These are phyloP conservation scores for Xenopus borealis DNA, from an alignment of 2,113 vertebrate species.

Conservation along the genomic window DNA sequence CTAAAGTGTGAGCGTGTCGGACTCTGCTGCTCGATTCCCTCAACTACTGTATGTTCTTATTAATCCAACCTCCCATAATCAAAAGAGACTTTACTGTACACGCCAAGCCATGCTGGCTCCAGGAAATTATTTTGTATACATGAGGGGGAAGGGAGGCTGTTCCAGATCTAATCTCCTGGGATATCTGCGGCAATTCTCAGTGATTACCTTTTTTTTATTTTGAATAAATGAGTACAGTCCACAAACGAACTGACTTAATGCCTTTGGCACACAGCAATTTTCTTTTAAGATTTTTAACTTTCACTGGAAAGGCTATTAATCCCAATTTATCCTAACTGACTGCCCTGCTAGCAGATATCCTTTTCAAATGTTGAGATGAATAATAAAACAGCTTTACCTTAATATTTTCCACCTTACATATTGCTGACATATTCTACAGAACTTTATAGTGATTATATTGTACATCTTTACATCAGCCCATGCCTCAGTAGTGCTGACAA, in stretches of 20 bases:
- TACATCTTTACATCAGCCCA: too few species aligned
- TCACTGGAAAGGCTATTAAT: neutral
- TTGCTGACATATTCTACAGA: too few species aligned
- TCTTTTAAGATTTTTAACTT: neutral
- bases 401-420: too few species aligned
- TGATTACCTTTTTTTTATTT: slow-evolving; percentile 22
- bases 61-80: slow-evolving; percentile 39
- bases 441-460: too few species aligned
- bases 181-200: slow-evolving; percentile 15
- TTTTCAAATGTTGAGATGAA: too few species aligned
- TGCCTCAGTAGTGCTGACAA: too few species aligned
- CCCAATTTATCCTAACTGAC: neutral
- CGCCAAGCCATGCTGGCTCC: slow-evolving; percentile 39
- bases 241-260: neutral
- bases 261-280: neutral
- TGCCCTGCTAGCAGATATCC: too few species aligned
- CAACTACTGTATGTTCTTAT: slow-evolving; percentile 42
- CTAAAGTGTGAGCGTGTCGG: slow-evolving; percentile 18
- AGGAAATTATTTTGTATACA: slow-evolving; percentile 42
- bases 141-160: slow-evolving; percentile 26
- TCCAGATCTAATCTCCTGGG: slow-evolving; percentile 14
- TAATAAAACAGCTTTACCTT: too few species aligned
- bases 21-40: slow-evolving; percentile 29
- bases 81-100: slow-evolving; percentile 42
- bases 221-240: slow-evolving; percentile 6